Conservation (phyloP, 2,888 invertebrate genomes). For the Noctuana brunneofusca region DNA sequence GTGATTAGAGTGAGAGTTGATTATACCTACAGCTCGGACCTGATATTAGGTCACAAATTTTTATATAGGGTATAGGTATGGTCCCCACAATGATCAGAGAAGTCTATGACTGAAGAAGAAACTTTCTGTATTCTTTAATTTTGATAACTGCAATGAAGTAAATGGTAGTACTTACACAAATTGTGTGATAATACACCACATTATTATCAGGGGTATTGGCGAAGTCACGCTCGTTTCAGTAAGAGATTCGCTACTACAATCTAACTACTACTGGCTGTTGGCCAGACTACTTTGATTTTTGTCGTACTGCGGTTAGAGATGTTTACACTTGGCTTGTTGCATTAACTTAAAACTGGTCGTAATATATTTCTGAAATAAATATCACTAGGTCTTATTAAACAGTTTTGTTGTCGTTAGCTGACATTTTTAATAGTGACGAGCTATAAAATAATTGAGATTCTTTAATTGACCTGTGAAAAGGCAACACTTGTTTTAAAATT, state of each 20-base stretch:
- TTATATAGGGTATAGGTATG: too few species aligned
- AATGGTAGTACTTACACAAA: constrained; percentile 20
- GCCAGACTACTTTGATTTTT: constrained; percentile 31
- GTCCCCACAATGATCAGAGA: too few species aligned
- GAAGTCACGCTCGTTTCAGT: constrained; percentile 29
- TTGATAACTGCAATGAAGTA: constrained; percentile 3
- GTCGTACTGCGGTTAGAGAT: constrained; percentile 31
- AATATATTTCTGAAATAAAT: neutral
- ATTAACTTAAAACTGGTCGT: neutral
- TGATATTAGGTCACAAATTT: too few species aligned
- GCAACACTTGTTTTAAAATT: too few species aligned
- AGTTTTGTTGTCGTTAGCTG: too few species aligned
- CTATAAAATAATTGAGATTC: too few species aligned
- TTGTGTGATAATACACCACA: constrained; percentile 31
- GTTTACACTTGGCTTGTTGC: constrained; percentile 12
- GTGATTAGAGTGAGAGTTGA: too few species aligned
- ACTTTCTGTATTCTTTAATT: neutral
- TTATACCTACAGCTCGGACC: too few species aligned
- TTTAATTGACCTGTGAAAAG: too few species aligned
- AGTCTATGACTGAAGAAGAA: neutral
- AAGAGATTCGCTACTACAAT: constrained; percentile 28
- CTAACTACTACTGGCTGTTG: constrained; percentile 19
- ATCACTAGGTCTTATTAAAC: neutral
- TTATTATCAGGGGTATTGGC: constrained; percentile 26
- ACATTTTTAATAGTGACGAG: too few species aligned